Base-by-base conservation (phyloP, 2,888 invertebrate genomes). In the Nomada fabriciana region DNA sequence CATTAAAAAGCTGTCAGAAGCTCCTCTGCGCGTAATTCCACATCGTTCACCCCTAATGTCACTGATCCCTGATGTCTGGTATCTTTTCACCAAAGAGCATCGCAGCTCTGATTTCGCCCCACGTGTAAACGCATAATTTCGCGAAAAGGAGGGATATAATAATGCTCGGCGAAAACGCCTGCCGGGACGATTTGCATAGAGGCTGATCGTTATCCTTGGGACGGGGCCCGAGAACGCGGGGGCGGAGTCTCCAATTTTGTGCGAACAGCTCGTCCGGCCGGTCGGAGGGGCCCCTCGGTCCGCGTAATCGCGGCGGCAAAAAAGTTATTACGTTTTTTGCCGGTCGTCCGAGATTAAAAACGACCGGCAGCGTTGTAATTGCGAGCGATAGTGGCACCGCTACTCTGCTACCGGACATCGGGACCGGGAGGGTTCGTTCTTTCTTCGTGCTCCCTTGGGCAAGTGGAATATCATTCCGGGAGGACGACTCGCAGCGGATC, bases 291-390 rank as follows among this genome's bases (percentile, higher is more conserved):
- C 53, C 71, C 60, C 23, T n/a, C 11, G 50, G 52, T 47, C 59
- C 80, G 71, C 82, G 84, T 80, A 84, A 82, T 86, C 75, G 81
- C 73, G 83, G 75, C 67, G 75, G 79, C 76, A 86, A 89, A 88
- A 89, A 90, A 88, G 82, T 88, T 87, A 88, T 89, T 88, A 87
- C 83, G 82, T 88, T 90, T 90, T 90, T 90, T 89, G 87, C 86
- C 80, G 76, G 52, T 86, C 77, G 83, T 84, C 79, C 87, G 86
- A 87, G 89, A 91, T 91, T 90, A 89, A 90, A 90, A 89, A 88
- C 82, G 82, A 63, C 76, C 82, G 75, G 84, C 73, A 76, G 83
- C 81, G 85, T 87, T 86, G 86, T 91, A 91, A 91, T 91, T 91
- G 89, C 89, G 88, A 89, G 76, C 75, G 89, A 89, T 87, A 88